Conservation (phyloP, 2,113 vertebrate species). For the Boulengeromyrus knoepffleri region DNA sequence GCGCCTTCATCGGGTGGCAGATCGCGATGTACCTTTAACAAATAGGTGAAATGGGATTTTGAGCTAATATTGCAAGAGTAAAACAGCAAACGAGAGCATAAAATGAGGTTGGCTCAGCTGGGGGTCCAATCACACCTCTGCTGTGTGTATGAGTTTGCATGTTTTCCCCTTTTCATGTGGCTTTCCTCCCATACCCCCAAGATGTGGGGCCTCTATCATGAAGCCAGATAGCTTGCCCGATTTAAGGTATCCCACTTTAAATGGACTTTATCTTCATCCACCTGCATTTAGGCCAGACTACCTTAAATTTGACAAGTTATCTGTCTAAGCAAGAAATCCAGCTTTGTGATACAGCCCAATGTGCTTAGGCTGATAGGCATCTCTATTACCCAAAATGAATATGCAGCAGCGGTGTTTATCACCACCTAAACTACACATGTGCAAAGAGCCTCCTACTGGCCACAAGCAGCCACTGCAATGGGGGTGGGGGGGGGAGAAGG, state of each 20-base stretch:
- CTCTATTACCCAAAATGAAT: background rate
- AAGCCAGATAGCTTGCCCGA: background rate
- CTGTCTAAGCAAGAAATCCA: background rate
- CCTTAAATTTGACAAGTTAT: background rate
- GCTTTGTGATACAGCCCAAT: background rate
- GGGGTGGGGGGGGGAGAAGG: background rate
- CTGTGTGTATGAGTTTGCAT: background rate
- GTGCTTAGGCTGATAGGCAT: background rate
- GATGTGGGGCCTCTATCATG: background rate
- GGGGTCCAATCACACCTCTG: background rate
- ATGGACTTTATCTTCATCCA: background rate
- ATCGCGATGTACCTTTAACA: conserved; percentile 64
- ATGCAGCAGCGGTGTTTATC: background rate
- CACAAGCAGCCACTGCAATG: background rate
- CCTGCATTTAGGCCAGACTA: background rate
- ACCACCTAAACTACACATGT: background rate
- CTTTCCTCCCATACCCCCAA: background rate
- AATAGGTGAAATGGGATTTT: background rate
- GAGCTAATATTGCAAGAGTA: background rate
- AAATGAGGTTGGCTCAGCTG: background rate
- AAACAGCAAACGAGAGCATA: background rate
- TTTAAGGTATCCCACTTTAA: background rate
- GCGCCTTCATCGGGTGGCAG: conserved; percentile 66
- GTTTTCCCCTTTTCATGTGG: background rate
- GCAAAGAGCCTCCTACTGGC: background rate